Evolutionary conservation across 2,888 invertebrate species (phyloP).

Genomic region (Sarcophaga caerulescens): DNA sequence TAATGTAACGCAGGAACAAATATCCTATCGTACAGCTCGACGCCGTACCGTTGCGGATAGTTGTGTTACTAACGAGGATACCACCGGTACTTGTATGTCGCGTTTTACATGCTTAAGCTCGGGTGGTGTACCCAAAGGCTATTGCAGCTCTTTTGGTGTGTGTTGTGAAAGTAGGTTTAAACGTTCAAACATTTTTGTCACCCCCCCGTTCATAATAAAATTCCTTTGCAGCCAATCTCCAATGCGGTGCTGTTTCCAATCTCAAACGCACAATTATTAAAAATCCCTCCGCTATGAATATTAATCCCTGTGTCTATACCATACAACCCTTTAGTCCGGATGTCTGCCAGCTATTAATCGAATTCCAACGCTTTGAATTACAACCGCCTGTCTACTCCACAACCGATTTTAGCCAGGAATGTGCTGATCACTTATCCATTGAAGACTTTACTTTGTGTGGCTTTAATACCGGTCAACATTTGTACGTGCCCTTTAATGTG

Average conservation of each 20-base stretch:
- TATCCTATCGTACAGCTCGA: slow-evolving; percentile 46
- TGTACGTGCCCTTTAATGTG: slow-evolving; percentile 78
- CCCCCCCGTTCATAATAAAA: not conserved
- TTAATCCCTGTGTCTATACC: slow-evolving; percentile 74
- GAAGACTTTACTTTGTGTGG: slow-evolving; percentile 82
- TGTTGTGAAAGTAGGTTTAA: slow-evolving; percentile 79
- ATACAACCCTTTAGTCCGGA: slow-evolving; percentile 76
- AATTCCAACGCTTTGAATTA: slow-evolving; percentile 76
- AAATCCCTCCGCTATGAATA: slow-evolving; percentile 72
- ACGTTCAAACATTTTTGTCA: not conserved
- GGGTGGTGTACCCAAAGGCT: slow-evolving; percentile 77
- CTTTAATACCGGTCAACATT: slow-evolving; percentile 84
- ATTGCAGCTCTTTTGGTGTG: slow-evolving; percentile 78
- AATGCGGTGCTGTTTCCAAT: slow-evolving; percentile 75
- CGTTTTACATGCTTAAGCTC: slow-evolving; percentile 78
- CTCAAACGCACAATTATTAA: slow-evolving; percentile 78
- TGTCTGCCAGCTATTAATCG: slow-evolving; percentile 79
- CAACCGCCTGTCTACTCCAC: slow-evolving; percentile 71
- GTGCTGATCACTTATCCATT: slow-evolving; percentile 75
- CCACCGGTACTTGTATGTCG: slow-evolving; percentile 78
- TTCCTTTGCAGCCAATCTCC: slow-evolving; percentile 74
- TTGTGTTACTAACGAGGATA: slow-evolving; percentile 76
- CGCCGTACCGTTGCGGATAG: slow-evolving; percentile 69
- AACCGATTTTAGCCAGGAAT: slow-evolving; percentile 69
- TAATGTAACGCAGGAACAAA: slow-evolving; percentile 22